A percentile compares a stretch with the other conserved stretches of the same genome.
Conservation (phyloP, 2,797 vertebrate genomes). For the Uromys caudimaculatus region DNA sequence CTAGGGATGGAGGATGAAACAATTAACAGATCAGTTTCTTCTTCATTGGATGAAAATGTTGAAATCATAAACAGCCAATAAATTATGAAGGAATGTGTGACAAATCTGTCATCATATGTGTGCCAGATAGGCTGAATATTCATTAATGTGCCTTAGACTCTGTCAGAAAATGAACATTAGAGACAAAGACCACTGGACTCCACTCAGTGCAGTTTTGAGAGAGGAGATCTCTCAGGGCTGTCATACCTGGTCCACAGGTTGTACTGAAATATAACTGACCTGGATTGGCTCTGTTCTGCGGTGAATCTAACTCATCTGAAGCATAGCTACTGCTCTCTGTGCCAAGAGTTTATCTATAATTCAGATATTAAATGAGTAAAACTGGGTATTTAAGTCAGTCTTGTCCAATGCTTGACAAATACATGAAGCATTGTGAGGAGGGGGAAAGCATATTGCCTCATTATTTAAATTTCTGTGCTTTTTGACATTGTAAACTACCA, state of each 20-base stretch:
- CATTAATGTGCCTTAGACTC: neutral
- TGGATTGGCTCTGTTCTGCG: neutral
- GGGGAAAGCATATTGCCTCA: neutral
- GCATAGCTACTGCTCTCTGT: neutral
- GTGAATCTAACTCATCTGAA: neutral
- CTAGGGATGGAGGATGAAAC: neutral
- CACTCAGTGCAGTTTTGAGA: neutral
- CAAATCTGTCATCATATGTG: neutral
- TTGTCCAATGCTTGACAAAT: neutral
- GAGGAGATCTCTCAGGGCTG: neutral
- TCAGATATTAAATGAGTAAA: neutral
- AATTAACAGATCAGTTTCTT: neutral
- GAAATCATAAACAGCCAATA: neutral
- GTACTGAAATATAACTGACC: rapidly evolving
- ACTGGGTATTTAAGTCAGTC: neutral
- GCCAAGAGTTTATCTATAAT: neutral
- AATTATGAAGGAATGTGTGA: neutral
- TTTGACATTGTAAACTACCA: neutral
- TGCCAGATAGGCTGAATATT: neutral
- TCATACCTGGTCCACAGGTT: neutral
- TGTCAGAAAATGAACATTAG: neutral
- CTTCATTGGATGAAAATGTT: neutral
- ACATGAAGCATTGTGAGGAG: neutral
- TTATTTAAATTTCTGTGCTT: neutral
- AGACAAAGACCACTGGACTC: neutral